A percentile compares a stretch with the other conserved stretches of the same genome.
These are phyloP conservation scores for Thamnaconus septentrionalis DNA, from an alignment of 2,113 vertebrate genomes.

Conservation along the genomic window DNA sequence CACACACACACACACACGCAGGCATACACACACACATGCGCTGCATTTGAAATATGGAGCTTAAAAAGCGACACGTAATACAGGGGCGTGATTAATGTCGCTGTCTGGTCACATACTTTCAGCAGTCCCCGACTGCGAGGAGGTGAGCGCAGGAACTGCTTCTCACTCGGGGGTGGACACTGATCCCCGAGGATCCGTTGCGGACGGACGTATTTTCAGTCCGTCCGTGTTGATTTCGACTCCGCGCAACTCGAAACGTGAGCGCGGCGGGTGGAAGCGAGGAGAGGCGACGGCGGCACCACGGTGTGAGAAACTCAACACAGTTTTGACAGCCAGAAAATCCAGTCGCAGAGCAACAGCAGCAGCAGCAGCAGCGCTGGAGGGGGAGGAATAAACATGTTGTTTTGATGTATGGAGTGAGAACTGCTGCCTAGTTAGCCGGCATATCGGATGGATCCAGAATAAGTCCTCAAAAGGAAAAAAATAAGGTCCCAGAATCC, in stretches of 20 bases:
- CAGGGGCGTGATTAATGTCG: constrained; percentile 45
- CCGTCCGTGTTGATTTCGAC: constrained; percentile 52
- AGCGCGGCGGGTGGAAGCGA: constrained; percentile 41
- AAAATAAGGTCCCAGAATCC: too few relatives aligned
- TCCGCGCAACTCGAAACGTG: constrained; percentile 50
- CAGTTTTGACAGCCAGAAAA: constrained; percentile 31
- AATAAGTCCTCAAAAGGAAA: too few relatives aligned
- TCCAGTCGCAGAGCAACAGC: background rate
- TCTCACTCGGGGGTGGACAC: constrained; percentile 47
- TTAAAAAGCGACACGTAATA: constrained; percentile 40
- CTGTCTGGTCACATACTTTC: constrained; percentile 36
- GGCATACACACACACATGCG: background rate
- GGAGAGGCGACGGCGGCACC: constrained; percentile 13
- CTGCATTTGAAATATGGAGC: constrained; percentile 43
- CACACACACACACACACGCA: constrained; percentile 21
- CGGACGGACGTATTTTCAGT: constrained; percentile 48
- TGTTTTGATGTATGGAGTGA: background rate
- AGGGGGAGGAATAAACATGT: background rate
- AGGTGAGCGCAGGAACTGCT: constrained; percentile 41
- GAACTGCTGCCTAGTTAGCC: too few relatives aligned
- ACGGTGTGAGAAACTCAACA: constrained; percentile 48
- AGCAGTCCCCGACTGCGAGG: constrained; percentile 20
- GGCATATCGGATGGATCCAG: too few relatives aligned
- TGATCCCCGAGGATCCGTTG: constrained; percentile 56
- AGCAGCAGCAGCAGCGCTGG: background rate